These are phyloP conservation scores for Aphelinus atriplicis DNA, from an alignment of 1,140 invertebrate species.

Conservation along the genomic window DNA sequence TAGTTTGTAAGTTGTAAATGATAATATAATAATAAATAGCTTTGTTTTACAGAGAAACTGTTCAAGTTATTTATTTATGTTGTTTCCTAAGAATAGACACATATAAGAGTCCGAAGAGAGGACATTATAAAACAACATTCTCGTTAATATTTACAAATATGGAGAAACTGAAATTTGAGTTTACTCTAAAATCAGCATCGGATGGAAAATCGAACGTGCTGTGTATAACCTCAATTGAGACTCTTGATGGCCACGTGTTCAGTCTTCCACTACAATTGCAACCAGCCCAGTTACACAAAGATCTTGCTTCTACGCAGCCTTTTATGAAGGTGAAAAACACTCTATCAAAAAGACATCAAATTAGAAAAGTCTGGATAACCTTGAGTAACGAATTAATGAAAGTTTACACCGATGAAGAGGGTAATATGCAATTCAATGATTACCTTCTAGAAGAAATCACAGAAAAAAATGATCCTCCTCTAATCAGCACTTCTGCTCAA, in stretches of 20 bases:
- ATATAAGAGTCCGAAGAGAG: no score
- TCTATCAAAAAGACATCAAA: neutral
- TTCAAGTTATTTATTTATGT: no score
- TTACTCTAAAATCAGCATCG: neutral
- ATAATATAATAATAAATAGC: no score
- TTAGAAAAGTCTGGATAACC: neutral
- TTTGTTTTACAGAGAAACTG: no score
- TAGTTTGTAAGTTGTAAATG: no score
- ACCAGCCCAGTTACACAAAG: neutral
- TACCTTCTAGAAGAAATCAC: constrained; percentile 7
- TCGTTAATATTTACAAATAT: no score
- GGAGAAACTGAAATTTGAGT: no score
- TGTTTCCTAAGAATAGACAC: no score
- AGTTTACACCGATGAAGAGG: neutral
- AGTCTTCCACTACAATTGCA: neutral
- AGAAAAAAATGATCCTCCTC: neutral
- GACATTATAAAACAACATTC: no score
- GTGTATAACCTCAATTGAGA: neutral
- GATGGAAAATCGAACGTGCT: neutral
- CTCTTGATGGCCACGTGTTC: neutral
- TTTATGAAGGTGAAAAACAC: no score
- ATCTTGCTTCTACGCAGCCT: neutral
- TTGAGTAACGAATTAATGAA: neutral
- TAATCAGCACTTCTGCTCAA: no score
- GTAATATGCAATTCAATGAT: neutral